phyloP scores from a whole-genome alignment of 2,797 vertebrate genomes.

The Petrocephalus schoutedeni region DNA sequence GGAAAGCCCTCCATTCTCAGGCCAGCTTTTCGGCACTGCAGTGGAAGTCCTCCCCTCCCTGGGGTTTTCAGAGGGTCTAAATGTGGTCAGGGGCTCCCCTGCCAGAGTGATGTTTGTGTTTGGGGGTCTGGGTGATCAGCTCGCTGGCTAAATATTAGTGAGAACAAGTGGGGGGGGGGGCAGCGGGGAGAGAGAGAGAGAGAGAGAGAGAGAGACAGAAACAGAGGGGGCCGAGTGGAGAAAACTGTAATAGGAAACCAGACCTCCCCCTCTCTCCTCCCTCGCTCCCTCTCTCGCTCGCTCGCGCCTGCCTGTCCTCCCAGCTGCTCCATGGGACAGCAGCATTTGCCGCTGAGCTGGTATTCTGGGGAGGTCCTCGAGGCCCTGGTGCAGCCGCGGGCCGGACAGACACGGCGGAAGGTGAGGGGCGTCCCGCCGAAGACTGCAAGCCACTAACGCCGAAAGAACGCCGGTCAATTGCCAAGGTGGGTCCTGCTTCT shows the following conservation, averaged over 20 bases:
- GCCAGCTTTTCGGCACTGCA: background rate
- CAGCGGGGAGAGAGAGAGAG: conserved; percentile 27
- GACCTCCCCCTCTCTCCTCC: conserved; percentile 50
- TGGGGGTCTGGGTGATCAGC: conserved; percentile 18
- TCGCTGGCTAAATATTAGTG: conserved; percentile 28
- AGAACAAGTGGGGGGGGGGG: conserved; percentile 25
- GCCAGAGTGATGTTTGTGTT: conserved; percentile 24
- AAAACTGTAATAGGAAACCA: conserved; percentile 68
- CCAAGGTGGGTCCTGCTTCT: conserved; percentile 46
- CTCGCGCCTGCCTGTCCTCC: conserved; percentile 47
- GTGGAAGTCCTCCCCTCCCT: background rate
- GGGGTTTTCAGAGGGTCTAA: background rate
- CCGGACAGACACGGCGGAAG: background rate
- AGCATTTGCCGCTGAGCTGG: conserved; percentile 33
- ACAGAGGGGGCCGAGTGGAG: conserved; percentile 48
- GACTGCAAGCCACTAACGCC: background rate
- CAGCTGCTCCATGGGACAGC: conserved; percentile 58
- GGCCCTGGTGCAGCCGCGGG: conserved; percentile 5
- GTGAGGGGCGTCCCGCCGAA: background rate
- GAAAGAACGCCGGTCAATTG: conserved; percentile 22
- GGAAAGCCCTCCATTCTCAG: background rate
- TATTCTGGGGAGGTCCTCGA: conserved; percentile 23
- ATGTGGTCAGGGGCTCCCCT: conserved; percentile 23
- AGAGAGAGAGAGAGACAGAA: conserved; percentile 20
- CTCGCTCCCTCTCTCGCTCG: conserved; percentile 40